Base-by-base conservation (phyloP, 1,140 invertebrate species). In the Anadara kagoshimensis region DNA sequence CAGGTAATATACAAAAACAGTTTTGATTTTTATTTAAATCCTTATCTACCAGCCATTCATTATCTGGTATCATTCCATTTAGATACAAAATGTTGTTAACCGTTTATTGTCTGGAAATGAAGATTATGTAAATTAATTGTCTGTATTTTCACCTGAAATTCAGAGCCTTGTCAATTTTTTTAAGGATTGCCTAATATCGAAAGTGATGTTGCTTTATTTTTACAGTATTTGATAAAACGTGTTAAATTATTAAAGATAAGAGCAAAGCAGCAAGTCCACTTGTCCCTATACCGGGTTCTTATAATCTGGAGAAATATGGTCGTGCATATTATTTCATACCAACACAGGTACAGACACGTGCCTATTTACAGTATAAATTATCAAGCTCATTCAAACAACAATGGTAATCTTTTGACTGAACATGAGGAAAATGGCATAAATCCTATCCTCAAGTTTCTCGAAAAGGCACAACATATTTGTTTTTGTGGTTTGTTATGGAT, bases 221-320 rank as follows among this genome's bases (percentile, higher is more conserved):
- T 57, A 8, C 36, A 53, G n/a, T 44, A 56, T 26, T 20, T 56
- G 11, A 44, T 56, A 2, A 56, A n/a, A 11, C 54, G 53, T 10
- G 29, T 53, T 20, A 41, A 43, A 56, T 18, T 36, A 43, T 56
- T n/a, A 43, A 49, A 56, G 26, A 43, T 18, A 53, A 8, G 22
- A 44, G 22, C 36, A 63, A 63, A 45, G 22, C 18, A 53, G 14
- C 63, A 51, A 24, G 22, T 51, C 49, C 36, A 47, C 26, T n/a
- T 49, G n/a, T n/a, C n/a, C 14, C 3, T 26, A 22, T 53, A 36
- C 51, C 26, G 18, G 63, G 63, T n/a, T 44, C 47, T 22, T 66
- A 66, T 54, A 66, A 66, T 54, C 63, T 49, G n/a, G 24, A 18
- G n/a, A 66, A 45, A 66, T 49, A 29, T 66, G 63, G 63, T 12